phyloP scores from a whole-genome alignment of 2,888 invertebrate species.

The Glyphotaelius pellucidus region DNA sequence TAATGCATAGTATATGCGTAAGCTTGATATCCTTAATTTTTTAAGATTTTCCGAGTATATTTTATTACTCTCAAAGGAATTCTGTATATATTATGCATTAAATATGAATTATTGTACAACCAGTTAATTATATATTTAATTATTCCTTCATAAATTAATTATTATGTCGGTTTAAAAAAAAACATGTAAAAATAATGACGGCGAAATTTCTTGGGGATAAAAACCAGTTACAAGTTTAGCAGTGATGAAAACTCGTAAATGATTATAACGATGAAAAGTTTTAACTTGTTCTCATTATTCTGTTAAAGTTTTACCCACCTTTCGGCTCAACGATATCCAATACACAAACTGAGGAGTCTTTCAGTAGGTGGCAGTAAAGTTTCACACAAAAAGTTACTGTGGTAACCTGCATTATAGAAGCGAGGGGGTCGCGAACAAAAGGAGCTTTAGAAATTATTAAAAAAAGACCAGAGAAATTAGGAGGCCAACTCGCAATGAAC shows the following conservation, averaged over 20 bases:
- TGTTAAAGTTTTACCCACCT: not conserved
- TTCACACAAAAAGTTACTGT: conserved; percentile 55
- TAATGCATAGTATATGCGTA: too few species aligned
- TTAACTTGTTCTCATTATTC: not conserved
- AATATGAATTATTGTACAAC: too few species aligned
- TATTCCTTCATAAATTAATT: too few species aligned
- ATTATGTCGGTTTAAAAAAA: too few species aligned
- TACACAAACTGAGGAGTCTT: not conserved
- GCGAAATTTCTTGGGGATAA: not conserved
- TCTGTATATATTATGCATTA: too few species aligned
- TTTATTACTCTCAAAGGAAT: too few species aligned
- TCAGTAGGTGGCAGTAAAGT: not conserved
- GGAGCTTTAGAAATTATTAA: conserved; percentile 50
- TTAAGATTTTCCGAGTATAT: too few species aligned
- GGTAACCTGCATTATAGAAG: conserved; percentile 45
- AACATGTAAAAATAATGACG: not conserved
- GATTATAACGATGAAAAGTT: conserved; percentile 1
- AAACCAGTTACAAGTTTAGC: not conserved
- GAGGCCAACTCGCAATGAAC: conserved; percentile 38
- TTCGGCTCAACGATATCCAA: not conserved
- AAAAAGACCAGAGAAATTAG: conserved; percentile 51
- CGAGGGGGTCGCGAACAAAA: conserved; percentile 57
- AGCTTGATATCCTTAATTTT: too few species aligned
- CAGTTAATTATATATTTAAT: too few species aligned
- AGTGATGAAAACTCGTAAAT: conserved; percentile 28